Conservation (phyloP, 2,113 vertebrate genomes). For the Sinocyclocheilus anophthalmus region DNA sequence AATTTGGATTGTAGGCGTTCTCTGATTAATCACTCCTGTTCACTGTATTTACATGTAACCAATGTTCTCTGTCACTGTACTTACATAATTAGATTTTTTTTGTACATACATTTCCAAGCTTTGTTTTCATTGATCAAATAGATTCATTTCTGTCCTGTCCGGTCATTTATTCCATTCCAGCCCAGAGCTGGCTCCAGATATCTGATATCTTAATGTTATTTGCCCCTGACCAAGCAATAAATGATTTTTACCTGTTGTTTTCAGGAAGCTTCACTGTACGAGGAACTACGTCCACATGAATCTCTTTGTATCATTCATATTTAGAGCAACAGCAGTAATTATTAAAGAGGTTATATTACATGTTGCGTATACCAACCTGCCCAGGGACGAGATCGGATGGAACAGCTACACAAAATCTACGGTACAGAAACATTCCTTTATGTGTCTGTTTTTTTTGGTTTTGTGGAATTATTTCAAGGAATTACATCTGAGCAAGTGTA, state of each 20-base stretch:
- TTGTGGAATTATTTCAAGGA: neutral
- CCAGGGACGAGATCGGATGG: conserved; percentile 83
- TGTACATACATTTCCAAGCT: neutral
- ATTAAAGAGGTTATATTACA: conserved; percentile 81
- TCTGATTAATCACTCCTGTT: neutral
- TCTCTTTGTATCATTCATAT: conserved; percentile 91
- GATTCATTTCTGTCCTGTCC: neutral
- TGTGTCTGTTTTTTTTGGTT: neutral
- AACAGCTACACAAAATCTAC: conserved; percentile 76
- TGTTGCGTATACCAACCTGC: conserved; percentile 78
- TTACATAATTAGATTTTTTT: neutral
- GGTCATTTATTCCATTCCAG: neutral
- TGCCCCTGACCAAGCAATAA: neutral
- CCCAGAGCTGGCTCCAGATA: conserved; percentile 42
- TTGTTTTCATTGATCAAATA: neutral
- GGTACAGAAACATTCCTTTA: conserved; percentile 66
- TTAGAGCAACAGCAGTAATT: conserved; percentile 83
- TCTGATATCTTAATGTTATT: conserved; percentile 35
- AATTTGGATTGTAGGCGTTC: neutral
- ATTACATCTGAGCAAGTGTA: neutral
- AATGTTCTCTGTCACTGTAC: neutral
- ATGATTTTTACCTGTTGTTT: conserved; percentile 48
- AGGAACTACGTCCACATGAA: conserved; percentile 67
- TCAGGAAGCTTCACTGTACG: conserved; percentile 95
- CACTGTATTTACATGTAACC: neutral